These are phyloP conservation scores for Ochotona curzoniae DNA, from an alignment of 2,113 vertebrate species.

Conservation along the genomic window DNA sequence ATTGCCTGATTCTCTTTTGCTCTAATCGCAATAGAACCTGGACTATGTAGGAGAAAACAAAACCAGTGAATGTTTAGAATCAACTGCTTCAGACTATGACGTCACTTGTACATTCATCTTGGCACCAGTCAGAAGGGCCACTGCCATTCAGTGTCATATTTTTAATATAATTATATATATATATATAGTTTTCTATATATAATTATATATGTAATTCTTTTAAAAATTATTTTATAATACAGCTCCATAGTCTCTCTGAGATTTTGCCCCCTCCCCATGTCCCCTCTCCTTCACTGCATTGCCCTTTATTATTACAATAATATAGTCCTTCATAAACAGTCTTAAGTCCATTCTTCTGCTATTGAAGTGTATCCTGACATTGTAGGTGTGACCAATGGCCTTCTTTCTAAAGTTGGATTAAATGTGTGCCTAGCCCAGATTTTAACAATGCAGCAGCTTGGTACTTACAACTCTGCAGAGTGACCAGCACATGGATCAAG, in stretches of 20 bases:
- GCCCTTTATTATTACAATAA: too few species aligned
- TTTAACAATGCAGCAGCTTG: neutral
- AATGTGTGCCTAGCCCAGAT: neutral
- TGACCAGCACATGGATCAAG: neutral
- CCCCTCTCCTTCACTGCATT: too few species aligned
- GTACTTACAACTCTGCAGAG: neutral
- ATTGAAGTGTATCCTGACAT: too few species aligned
- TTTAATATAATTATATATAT: too few species aligned
- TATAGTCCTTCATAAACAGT: too few species aligned
- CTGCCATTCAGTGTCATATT: neutral
- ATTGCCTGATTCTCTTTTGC: conserved; percentile 22
- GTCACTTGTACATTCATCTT: neutral
- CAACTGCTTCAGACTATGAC: neutral
- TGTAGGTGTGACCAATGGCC: neutral
- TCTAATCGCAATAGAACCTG: conserved; percentile 13
- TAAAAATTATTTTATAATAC: too few species aligned
- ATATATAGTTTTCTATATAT: too few species aligned
- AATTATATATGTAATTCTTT: too few species aligned
- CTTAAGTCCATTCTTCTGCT: too few species aligned
- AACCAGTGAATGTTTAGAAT: neutral
- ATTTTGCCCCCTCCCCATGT: too few species aligned
- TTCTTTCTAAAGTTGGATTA: neutral
- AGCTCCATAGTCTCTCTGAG: too few species aligned
- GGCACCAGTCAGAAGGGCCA: neutral
- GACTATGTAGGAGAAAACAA: neutral